Evolutionary conservation across 2,888 invertebrate genomes (phyloP).

Genomic region (Drosophila limbata): DNA sequence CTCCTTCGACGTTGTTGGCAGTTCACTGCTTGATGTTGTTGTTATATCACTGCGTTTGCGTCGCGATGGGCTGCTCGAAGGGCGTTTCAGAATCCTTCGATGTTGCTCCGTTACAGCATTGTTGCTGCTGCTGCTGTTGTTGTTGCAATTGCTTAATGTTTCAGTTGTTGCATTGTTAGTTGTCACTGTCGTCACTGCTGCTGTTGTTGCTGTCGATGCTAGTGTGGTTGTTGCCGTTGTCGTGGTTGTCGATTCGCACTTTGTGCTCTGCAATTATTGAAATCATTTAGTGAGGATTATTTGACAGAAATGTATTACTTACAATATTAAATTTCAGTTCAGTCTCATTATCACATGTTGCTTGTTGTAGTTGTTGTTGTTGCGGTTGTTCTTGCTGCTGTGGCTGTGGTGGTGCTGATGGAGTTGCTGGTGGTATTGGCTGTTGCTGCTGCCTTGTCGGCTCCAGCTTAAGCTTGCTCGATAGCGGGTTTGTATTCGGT

Average conservation of each 20-base stretch:
- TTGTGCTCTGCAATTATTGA: slow-evolving; percentile 64
- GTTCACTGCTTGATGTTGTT: slow-evolving; percentile 37
- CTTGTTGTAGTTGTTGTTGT: slow-evolving; percentile 57
- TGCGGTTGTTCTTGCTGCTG: slow-evolving; percentile 31
- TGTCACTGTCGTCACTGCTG: slow-evolving; percentile 25
- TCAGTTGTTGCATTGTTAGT: slow-evolving; percentile 42
- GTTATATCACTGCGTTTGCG: slow-evolving; percentile 54
- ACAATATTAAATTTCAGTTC: slow-evolving; percentile 73
- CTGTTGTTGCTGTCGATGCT: slow-evolving; percentile 35
- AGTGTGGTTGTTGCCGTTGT: slow-evolving; percentile 37
- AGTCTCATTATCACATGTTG: slow-evolving; percentile 81
- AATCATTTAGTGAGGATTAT: background rate
- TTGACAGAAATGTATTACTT: slow-evolving; percentile 13
- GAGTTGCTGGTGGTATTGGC: slow-evolving; percentile 29
- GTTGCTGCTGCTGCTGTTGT: slow-evolving; percentile 42
- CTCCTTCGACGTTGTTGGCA: slow-evolving; percentile 65
- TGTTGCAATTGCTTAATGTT: slow-evolving; percentile 34
- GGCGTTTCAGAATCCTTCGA: slow-evolving; percentile 74
- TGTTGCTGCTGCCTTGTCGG: slow-evolving; percentile 38
- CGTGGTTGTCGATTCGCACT: slow-evolving; percentile 60
- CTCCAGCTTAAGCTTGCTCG: slow-evolving; percentile 60
- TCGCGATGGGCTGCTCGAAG: slow-evolving; percentile 71
- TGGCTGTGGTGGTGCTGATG: slow-evolving; percentile 53
- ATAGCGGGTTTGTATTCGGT: slow-evolving; percentile 51
- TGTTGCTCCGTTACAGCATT: slow-evolving; percentile 64